A percentile compares a stretch with the other conserved stretches of the same genome.
These are phyloP conservation scores for Heterodera schachtii DNA, from an alignment of 1,140 invertebrate species.

Conservation along the genomic window DNA sequence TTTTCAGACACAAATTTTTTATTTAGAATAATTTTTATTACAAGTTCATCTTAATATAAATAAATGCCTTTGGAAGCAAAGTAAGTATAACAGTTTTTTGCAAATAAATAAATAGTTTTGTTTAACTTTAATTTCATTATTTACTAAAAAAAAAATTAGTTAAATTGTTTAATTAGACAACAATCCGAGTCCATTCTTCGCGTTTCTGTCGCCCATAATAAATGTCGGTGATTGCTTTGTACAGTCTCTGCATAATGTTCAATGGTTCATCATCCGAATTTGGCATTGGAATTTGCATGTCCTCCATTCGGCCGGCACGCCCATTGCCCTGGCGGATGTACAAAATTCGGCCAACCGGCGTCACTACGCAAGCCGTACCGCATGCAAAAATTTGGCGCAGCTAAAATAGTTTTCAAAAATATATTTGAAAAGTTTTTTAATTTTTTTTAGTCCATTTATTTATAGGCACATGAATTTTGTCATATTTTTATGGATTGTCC, in stretches of 20 bases:
- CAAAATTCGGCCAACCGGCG: constrained; percentile 61
- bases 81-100: too few relatives aligned
- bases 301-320: constrained; percentile 50
- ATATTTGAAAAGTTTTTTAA: constrained; percentile 13
- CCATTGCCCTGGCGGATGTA: constrained; percentile 51
- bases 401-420: constrained; percentile 24
- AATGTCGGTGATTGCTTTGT: constrained; percentile 63
- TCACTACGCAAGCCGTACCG: constrained; percentile 64
- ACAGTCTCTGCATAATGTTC: constrained; percentile 64
- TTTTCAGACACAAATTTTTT: too few relatives aligned
- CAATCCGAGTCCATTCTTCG: constrained; percentile 43
- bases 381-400: constrained; percentile 62
- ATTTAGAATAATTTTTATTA: too few relatives aligned
- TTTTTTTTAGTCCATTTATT: neutral
- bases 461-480: too few relatives aligned
- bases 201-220: constrained; percentile 58
- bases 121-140: too few relatives aligned
- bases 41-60: too few relatives aligned
- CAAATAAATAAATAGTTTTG: too few relatives aligned
- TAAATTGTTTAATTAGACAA: neutral
- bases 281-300: constrained; percentile 64
- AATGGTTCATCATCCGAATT: constrained; percentile 16
- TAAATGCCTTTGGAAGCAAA: too few relatives aligned
- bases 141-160: too few relatives aligned
- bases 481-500: too few relatives aligned